Conservation (phyloP, 2,797 vertebrate species). For the Sebastes flavidus region DNA sequence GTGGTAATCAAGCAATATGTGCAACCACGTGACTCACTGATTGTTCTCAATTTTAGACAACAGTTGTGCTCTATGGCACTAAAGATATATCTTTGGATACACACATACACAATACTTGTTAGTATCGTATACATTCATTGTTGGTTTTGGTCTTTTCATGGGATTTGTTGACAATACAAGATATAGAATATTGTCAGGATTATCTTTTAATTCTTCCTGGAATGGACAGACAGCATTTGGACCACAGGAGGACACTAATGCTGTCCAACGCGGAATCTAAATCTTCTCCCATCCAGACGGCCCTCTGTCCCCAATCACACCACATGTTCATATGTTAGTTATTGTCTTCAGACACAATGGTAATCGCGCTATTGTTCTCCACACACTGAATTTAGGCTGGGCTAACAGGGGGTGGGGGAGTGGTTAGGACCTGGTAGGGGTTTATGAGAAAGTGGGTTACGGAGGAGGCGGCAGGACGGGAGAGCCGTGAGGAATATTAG, state of each 20-base stretch:
- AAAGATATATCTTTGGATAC: not conserved
- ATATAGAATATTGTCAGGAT: not conserved
- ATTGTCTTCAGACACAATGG: constrained; percentile 60
- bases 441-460: constrained; percentile 67
- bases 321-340: constrained; percentile 46
- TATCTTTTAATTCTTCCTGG: not conserved
- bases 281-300: not conserved
- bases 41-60: not conserved
- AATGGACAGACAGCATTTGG: not conserved
- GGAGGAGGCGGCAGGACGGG: constrained; percentile 19
- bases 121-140: not conserved
- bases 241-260: not conserved
- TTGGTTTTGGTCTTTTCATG: not conserved
- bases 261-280: not conserved
- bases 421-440: constrained; percentile 23
- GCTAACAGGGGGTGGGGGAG: not conserved
- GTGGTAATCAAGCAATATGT: not conserved
- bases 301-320: constrained; percentile 8
- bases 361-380: constrained; percentile 61
- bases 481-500: not conserved
- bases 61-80: not conserved
- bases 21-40: not conserved
- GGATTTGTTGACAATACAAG: not conserved
- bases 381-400: constrained; percentile 21
- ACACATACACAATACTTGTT: not conserved